Conservation (phyloP, 2,113 vertebrate genomes). For the human (Homo sapiens) region DNA sequence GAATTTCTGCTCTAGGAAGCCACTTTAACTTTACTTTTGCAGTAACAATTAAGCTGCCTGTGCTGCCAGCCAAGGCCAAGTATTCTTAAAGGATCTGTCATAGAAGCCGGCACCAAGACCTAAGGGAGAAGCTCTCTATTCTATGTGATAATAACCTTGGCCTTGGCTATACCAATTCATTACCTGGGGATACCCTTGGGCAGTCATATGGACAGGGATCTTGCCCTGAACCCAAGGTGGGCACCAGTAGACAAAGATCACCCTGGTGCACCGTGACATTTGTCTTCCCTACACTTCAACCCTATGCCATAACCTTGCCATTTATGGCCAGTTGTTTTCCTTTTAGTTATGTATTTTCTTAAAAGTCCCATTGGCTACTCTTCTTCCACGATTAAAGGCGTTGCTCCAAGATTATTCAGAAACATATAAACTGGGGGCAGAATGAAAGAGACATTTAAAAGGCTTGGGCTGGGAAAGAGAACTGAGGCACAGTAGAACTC, state of each 20-base stretch:
- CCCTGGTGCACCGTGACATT: background rate
- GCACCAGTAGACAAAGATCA: background rate
- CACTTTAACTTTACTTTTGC: conserved; percentile 10
- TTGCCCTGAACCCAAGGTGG: background rate
- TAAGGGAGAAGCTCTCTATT: background rate
- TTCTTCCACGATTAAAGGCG: background rate
- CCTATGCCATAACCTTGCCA: background rate
- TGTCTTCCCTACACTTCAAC: background rate
- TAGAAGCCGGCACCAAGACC: background rate
- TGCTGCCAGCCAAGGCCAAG: background rate
- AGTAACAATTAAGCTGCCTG: background rate
- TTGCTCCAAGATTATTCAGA: background rate
- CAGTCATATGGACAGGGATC: background rate
- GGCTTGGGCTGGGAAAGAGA: background rate
- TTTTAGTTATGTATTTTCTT: conserved; percentile 42
- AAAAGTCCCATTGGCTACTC: background rate
- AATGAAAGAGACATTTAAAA: background rate
- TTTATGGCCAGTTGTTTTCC: background rate
- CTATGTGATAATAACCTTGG: background rate
- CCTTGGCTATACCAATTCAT: background rate
- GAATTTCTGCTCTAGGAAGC: conserved; percentile 13
- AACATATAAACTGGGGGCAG: background rate
- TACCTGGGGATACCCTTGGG: background rate
- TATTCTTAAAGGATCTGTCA: background rate
- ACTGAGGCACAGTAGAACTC: background rate